phyloP scores from a whole-genome alignment of 2,888 invertebrate genomes.

The Allophyes oxyacanthae region DNA sequence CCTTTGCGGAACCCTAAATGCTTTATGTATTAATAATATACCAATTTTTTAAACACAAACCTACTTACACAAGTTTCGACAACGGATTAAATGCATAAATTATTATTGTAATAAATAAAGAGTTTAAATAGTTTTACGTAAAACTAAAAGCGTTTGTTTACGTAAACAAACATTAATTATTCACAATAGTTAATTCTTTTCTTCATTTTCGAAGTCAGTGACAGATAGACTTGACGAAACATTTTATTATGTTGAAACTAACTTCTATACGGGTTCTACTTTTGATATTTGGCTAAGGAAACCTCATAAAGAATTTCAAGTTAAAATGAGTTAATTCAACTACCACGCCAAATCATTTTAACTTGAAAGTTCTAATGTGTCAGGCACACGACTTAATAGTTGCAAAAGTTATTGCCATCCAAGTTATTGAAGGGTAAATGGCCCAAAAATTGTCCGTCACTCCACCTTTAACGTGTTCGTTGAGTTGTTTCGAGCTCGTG shows the following conservation, averaged over 20 bases:
- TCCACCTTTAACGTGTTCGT: slow-evolving; percentile 36
- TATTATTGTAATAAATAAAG: slow-evolving; percentile 11
- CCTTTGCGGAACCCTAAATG: no score
- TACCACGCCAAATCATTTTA: no score
- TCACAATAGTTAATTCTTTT: no score
- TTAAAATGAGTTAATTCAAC: no score
- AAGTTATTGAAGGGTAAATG: slow-evolving; percentile 12
- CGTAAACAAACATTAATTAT: not conserved
- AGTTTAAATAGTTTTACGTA: not conserved
- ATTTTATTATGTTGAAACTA: no score
- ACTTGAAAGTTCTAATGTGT: slow-evolving; percentile 1
- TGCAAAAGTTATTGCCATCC: slow-evolving; percentile 3
- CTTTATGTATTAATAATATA: no score
- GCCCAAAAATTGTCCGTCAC: slow-evolving; percentile 8
- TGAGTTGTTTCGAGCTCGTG: slow-evolving; percentile 21
- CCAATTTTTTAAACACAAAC: no score
- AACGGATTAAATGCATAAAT: not conserved
- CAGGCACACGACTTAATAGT: slow-evolving; percentile 1
- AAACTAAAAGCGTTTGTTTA: not conserved
- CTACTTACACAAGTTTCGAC: not conserved
- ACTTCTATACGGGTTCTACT: no score
- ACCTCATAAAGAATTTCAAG: not conserved
- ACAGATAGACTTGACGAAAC: not conserved
- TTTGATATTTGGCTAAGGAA: not conserved
- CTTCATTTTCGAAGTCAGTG: no score